Evolutionary conservation across 2,113 vertebrate genomes (phyloP).

Genomic region (Scomber colias): DNA sequence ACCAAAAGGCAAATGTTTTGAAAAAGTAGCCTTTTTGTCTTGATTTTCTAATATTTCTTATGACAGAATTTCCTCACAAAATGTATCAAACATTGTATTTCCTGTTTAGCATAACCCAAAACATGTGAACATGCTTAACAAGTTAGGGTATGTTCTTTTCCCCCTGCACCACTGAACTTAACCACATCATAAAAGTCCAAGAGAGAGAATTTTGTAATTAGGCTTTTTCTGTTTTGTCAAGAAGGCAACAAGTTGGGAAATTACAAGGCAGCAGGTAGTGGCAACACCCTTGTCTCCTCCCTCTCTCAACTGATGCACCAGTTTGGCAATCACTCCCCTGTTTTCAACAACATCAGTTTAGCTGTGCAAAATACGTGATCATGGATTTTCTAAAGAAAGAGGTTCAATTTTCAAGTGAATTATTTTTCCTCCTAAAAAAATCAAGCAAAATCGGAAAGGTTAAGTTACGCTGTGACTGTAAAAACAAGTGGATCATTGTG

Average conservation of each 20-base stretch:
- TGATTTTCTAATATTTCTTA: background rate
- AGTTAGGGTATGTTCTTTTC: background rate
- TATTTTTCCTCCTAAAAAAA: background rate
- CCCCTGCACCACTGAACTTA: background rate
- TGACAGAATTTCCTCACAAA: background rate
- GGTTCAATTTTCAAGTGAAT: background rate
- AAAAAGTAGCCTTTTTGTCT: background rate
- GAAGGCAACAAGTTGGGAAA: conserved; percentile 55
- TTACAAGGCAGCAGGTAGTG: conserved; percentile 58
- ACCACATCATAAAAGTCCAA: conserved; percentile 13
- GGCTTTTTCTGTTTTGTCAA: conserved; percentile 39
- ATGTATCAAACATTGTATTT: background rate
- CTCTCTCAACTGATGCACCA: conserved; percentile 20
- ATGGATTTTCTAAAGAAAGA: background rate
- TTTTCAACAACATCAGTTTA: conserved; percentile 25
- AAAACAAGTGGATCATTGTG: conserved; percentile 64
- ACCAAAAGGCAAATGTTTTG: background rate
- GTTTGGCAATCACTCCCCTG: conserved; percentile 16
- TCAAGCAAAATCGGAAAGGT: conserved; percentile 21
- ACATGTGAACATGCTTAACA: conserved; percentile 17
- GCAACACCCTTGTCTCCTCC: conserved; percentile 52
- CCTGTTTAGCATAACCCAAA: background rate
- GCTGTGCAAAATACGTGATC: conserved; percentile 5
- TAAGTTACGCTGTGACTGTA: background rate
- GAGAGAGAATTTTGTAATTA: conserved; percentile 42